Evolutionary conservation across 2,888 invertebrate genomes (phyloP), one percentile per base, ranked within the genome.

Genomic region (Polydrusus pterygomalis): DNA sequence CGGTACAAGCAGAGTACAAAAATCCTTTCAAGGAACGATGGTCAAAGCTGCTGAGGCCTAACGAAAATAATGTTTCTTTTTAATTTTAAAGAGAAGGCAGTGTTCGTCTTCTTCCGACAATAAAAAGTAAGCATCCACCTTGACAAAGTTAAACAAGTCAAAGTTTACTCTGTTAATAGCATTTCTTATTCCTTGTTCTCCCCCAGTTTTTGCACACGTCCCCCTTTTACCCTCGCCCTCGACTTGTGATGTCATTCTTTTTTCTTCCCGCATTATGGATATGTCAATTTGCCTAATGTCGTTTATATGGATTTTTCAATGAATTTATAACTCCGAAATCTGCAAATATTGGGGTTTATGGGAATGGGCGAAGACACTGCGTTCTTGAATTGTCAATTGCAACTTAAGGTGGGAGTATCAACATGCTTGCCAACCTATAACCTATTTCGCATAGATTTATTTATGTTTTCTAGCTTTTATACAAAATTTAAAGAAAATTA

Each of bases 291-390:
- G 65, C 58, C 47, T 72, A 72, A 72, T 72, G 54, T 72, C 64
- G 54, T 72, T 72, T 72, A 54, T 72, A 72, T 72, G 72, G 72
- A 72, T 72, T 65, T 72, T 63, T 64, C 65, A 58, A 72, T 72
- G 72, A 72, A 72, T 72, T 72, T 72, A 72, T 72, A 73, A 73
- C 65, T 20, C 65, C 67, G 67, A 65, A 73, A 73, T 65, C 73
- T 67, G 60, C 67, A 73, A 73, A 73, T 65, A 73, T 65, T 73
- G 47, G 49, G 62, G 73, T 73, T 73, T 73, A 56, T 18, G 40
- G 15, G 0, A n/a, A 47, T 17, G 51, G 51, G 9, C n/a, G 6
- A 11, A 30, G 20, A 2, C 1, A 13, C 45, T 56, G 30, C 72
- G 65, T 72, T 72, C 63, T 38, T 0, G 38, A 40, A 60, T 38